Percentiles rank a stretch among this genome's conserved stretches.
Conservation (phyloP, 2,113 vertebrate species). For the Camelus dromedarius region DNA sequence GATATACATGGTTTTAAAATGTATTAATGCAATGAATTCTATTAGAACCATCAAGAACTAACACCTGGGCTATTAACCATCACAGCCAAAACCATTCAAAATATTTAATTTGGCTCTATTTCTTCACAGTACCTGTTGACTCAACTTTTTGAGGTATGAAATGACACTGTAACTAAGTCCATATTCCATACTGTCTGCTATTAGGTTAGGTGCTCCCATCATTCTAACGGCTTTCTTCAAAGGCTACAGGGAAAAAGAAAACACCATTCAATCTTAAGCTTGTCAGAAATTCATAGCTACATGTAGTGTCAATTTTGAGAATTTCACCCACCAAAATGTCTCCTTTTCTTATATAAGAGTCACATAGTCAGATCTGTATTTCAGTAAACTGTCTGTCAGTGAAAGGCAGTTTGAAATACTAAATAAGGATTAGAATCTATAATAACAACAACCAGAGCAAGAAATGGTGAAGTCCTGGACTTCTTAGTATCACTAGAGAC, state of each 20-base stretch:
- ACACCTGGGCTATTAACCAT: slow-evolving; percentile 47
- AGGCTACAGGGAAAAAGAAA: slow-evolving; percentile 87
- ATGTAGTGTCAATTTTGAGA: slow-evolving; percentile 7
- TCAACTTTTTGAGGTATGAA: slow-evolving; percentile 99
- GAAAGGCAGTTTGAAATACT: slow-evolving; percentile 24
- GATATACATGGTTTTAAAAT: slow-evolving; percentile 41
- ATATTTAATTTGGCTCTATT: slow-evolving; percentile 53
- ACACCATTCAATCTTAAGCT: slow-evolving; percentile 10
- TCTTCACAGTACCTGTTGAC: slow-evolving; percentile 94
- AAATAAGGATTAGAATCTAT: neutral
- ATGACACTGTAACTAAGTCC: slow-evolving; percentile 98
- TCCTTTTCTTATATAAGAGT: slow-evolving; percentile 16
- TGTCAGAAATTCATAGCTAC: slow-evolving; percentile 23
- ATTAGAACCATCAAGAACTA: slow-evolving; percentile 44
- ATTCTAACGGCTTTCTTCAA: slow-evolving; percentile 97
- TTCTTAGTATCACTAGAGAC: neutral
- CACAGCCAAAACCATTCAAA: slow-evolving; percentile 57
- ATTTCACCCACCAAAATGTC: neutral
- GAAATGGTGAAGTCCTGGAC: neutral
- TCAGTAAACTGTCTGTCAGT: slow-evolving; percentile 48
- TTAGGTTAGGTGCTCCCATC: slow-evolving; percentile 98
- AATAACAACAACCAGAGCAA: neutral
- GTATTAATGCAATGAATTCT: neutral
- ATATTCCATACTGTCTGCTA: slow-evolving; percentile 98
- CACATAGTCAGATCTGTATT: slow-evolving; percentile 18